Evolutionary conservation across 1,140 invertebrate genomes (phyloP).

Genomic region (Drosophila sucinea): DNA sequence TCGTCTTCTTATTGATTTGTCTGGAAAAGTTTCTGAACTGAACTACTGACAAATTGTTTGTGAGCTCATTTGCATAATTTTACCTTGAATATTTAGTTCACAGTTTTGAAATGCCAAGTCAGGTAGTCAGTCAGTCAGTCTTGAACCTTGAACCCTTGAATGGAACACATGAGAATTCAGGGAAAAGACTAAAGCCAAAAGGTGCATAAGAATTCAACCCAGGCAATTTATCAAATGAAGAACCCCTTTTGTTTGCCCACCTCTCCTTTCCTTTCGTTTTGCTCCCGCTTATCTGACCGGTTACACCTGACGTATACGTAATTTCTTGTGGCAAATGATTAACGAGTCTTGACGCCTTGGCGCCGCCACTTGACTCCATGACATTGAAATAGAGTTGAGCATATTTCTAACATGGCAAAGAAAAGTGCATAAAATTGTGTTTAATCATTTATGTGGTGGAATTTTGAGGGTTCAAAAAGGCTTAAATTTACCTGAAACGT

Average conservation of each 20-base stretch:
- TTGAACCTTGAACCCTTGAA: conserved; percentile 55
- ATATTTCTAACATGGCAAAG: conserved; percentile 30
- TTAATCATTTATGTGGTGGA: not conserved
- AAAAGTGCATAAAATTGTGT: conserved; percentile 7
- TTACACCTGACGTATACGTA: conserved; percentile 75
- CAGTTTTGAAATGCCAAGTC: conserved; percentile 27
- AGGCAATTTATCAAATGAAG: conserved; percentile 68
- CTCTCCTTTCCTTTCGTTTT: conserved; percentile 4
- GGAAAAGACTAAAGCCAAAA: not conserved
- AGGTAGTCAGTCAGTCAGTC: conserved; percentile 44
- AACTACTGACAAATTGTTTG: conserved; percentile 66
- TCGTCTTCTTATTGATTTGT: conserved; percentile 60
- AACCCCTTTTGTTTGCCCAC: conserved; percentile 53
- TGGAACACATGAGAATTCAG: conserved; percentile 33
- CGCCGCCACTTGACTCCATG: conserved; percentile 42
- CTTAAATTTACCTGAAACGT: not conserved
- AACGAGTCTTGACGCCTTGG: conserved; percentile 55
- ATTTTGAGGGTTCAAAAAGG: not conserved
- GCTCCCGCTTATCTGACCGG: conserved; percentile 64
- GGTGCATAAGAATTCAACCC: conserved; percentile 32
- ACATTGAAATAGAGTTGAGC: conserved; percentile 43
- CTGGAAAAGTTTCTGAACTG: conserved; percentile 52
- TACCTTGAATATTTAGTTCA: conserved; percentile 32
- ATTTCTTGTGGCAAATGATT: conserved; percentile 65
- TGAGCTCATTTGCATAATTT: conserved; percentile 66